A percentile compares a stretch with the other conserved stretches of the same genome.
These are phyloP conservation scores for Lepus timidus DNA, from an alignment of 2,113 vertebrate genomes.

Conservation along the genomic window DNA sequence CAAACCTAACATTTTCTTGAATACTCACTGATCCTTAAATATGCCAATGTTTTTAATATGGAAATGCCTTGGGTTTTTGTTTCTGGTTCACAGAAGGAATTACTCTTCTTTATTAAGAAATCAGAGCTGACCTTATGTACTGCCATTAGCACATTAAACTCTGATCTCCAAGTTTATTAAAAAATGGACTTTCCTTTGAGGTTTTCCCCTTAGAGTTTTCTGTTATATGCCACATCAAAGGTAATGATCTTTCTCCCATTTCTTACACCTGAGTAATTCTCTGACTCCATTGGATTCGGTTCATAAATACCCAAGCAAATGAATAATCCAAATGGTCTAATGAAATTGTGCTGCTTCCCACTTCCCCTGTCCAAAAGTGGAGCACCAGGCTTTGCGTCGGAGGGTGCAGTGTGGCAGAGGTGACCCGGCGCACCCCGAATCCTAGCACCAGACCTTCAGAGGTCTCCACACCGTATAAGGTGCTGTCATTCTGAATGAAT, in stretches of 20 bases:
- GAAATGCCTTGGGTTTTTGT: conserved; percentile 4
- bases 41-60: conserved; percentile 27
- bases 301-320: conserved; percentile 61
- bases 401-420: neutral
- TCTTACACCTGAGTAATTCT: conserved; percentile 59
- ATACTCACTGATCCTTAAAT: conserved; percentile 38
- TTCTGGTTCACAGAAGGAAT: conserved; percentile 59
- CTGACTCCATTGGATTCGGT: neutral
- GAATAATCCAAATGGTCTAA: conserved; percentile 32
- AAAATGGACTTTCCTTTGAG: conserved; percentile 58
- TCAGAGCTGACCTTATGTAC: neutral
- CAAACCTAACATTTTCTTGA: neutral
- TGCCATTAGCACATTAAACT: conserved; percentile 30
- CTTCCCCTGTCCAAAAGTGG: neutral
- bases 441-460: neutral
- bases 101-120: neutral
- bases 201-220: neutral
- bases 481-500: neutral
- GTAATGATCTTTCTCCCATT: conserved; percentile 62
- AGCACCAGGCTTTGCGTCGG: neutral
- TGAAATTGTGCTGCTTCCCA: conserved; percentile 16
- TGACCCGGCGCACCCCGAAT: neutral
- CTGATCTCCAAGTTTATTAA: neutral
- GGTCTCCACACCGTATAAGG: neutral
- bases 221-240: conserved; percentile 51